Evolutionary conservation across 2,113 vertebrate species (phyloP), one percentile per base, ranked within the genome.

Genomic region (Callopanchax toddi): DNA sequence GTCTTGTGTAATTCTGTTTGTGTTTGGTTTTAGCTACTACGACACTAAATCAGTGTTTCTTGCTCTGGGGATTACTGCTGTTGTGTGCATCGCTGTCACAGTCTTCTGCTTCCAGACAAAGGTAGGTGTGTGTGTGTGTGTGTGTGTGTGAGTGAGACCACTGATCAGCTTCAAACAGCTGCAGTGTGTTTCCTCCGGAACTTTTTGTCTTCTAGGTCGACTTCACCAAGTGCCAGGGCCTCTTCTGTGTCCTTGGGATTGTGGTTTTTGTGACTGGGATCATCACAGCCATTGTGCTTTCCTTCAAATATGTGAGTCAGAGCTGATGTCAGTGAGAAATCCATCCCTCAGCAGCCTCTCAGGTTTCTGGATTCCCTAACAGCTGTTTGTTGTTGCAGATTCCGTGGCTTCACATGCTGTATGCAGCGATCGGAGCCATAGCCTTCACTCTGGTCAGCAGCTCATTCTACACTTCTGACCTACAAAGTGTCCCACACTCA

Each of bases 41-140:
- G 0, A 54, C 2, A 97, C 96, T 1, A 93, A 89, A 5, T 92
- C 95, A 0, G 97, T 99, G 78, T 92, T 99, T 74, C 86, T 99
- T 0, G 92, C 95, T 2, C 79, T 97, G 82, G 85, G 90, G 17
- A 99, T 99, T 91, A 99, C 97, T 0, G 94, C 93, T 0, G 87
- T 99, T 0, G 96, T 99, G 32, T 93, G 95, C 88, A 93, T 99
- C 20, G 57, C 91, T 0, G 96, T 99, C 66, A 99, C 96, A 0
- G 68, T 99, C 80, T 99, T 99, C 93, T 98, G 97, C 90, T 97
- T 99, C 87, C 97, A 99, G 89, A 99, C 97, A 15, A 99, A 97
- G 96, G 97, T 95, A 74, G 72, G 53, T n/a, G 12, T 5, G 15
- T 29, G 34, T 44, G 36, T 59, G 25, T 9, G 22, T 13, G 97